phyloP scores from a whole-genome alignment of 1,140 invertebrate genomes.

The Euborellia annulipes region DNA sequence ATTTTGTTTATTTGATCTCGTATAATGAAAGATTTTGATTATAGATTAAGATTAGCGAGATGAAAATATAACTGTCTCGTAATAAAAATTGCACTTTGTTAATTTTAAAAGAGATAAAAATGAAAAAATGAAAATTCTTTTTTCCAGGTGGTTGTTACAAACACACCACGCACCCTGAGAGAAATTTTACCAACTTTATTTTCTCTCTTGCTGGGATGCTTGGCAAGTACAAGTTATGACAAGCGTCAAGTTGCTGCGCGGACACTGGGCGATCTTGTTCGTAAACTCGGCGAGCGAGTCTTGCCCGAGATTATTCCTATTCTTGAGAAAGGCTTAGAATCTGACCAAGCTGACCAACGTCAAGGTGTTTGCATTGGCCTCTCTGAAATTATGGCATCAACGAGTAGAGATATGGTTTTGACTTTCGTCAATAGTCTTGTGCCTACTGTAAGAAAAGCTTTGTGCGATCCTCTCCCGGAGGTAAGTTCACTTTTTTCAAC shows the following conservation, averaged over 20 bases:
- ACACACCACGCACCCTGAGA: slow-evolving; percentile 87
- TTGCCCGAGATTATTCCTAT: slow-evolving; percentile 97
- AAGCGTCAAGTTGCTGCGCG: slow-evolving; percentile 89
- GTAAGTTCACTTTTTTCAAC: too few species aligned
- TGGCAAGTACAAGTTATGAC: slow-evolving; percentile 90
- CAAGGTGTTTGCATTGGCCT: slow-evolving; percentile 97
- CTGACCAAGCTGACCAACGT: slow-evolving; percentile 77
- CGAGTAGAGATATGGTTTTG: slow-evolving; percentile 85
- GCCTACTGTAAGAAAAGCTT: slow-evolving; percentile 85
- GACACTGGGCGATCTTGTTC: slow-evolving; percentile 91
- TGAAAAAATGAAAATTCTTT: too few species aligned
- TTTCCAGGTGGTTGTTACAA: slow-evolving; percentile 87
- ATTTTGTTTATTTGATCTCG: too few species aligned
- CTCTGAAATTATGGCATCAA: slow-evolving; percentile 95
- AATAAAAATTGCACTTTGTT: too few species aligned
- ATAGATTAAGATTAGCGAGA: too few species aligned
- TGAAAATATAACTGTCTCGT: too few species aligned
- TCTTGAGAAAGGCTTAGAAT: slow-evolving; percentile 81
- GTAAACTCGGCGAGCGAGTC: slow-evolving; percentile 94
- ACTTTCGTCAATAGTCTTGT: slow-evolving; percentile 89
- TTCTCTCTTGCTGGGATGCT: slow-evolving; percentile 73
- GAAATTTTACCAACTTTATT: slow-evolving; percentile 95
- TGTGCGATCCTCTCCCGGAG: slow-evolving; percentile 84
- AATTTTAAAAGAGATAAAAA: too few species aligned
- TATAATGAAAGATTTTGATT: too few species aligned